Percentiles rank a stretch among this genome's conserved stretches.
Evolutionary conservation across 1,140 invertebrate genomes (phyloP).

Genomic region (Coenobita brevimanus): DNA sequence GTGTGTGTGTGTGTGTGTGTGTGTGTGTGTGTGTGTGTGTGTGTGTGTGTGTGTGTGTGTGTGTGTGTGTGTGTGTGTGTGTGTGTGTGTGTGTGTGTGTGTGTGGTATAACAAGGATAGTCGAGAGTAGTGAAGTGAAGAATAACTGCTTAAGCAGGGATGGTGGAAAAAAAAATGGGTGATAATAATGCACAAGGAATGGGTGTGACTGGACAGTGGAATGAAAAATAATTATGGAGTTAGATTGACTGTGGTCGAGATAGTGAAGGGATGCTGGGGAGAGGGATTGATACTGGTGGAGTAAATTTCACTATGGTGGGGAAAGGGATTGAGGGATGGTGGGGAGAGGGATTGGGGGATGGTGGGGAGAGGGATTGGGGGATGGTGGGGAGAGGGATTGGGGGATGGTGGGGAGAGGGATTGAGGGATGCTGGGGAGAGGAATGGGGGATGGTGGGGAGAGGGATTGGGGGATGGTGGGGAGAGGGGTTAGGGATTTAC

Average conservation of each 20-base stretch:
- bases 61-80: conserved; percentile 9
- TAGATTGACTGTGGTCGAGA: background rate
- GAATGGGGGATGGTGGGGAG: background rate
- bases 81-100: background rate
- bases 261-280: background rate
- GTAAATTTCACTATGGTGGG: background rate
- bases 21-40: conserved; percentile 24
- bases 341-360: background rate
- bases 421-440: background rate
- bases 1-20: conserved; percentile 16
- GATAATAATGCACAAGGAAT: background rate
- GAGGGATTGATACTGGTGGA: background rate
- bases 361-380: background rate
- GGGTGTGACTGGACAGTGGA: background rate
- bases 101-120: no score
- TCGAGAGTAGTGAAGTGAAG: no score
- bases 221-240: background rate
- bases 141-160: no score
- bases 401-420: background rate
- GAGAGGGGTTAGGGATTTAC: background rate
- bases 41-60: conserved; percentile 30
- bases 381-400: background rate
- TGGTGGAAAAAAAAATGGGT: background rate
- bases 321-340: background rate
- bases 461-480: background rate